phyloP scores from a whole-genome alignment of 1,140 invertebrate genomes.

The Yoshiicerus persimilis region DNA sequence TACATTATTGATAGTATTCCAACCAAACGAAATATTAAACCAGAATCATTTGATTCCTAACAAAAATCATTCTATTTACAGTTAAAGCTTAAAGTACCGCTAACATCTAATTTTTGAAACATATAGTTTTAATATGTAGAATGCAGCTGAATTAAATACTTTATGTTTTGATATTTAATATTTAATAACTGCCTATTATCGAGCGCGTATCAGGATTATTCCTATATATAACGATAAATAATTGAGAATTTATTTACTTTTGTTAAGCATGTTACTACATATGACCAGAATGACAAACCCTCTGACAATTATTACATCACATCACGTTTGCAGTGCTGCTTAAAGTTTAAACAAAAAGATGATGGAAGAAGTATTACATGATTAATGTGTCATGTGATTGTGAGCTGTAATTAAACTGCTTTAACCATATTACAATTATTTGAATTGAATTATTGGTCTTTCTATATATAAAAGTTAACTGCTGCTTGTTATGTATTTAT shows the following conservation, averaged over 20 bases:
- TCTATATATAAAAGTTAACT: background rate
- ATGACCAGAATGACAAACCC: background rate
- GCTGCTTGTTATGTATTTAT: background rate
- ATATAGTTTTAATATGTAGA: too few species aligned
- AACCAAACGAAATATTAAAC: background rate
- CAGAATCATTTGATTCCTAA: background rate
- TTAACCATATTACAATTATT: background rate
- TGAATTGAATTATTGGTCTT: background rate
- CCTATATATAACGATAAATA: too few species aligned
- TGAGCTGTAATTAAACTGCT: background rate
- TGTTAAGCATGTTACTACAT: background rate
- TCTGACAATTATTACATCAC: background rate
- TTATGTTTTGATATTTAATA: background rate
- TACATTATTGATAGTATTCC: too few species aligned
- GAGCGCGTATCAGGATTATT: background rate
- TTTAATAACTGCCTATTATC: background rate
- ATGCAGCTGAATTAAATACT: background rate
- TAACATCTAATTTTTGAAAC: background rate
- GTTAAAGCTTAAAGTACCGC: background rate
- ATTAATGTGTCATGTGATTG: background rate
- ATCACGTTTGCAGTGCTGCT: background rate
- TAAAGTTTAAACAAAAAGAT: background rate
- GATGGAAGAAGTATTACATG: background rate
- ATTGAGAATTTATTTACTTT: too few species aligned
- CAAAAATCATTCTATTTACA: background rate